Percentiles rank a stretch among this genome's conserved stretches.
These are phyloP conservation scores for Nasonia giraulti DNA, from an alignment of 1,140 invertebrate genomes.

Conservation along the genomic window DNA sequence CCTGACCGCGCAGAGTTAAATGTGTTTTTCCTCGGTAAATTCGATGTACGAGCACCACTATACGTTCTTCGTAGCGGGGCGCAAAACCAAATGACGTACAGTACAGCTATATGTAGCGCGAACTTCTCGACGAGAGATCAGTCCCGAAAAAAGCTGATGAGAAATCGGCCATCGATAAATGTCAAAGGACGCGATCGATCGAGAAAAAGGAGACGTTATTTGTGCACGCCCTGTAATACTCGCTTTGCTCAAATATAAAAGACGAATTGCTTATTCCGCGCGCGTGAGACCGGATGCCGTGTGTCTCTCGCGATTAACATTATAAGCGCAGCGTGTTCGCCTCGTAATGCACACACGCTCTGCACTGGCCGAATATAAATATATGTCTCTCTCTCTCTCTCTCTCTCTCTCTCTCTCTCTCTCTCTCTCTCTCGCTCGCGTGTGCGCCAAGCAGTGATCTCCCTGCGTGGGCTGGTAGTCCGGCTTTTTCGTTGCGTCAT, in stretches of 20 bases:
- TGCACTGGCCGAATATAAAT: conserved; percentile 36
- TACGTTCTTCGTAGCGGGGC: too few species aligned
- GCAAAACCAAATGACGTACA: too few species aligned
- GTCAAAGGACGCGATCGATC: conserved; percentile 8
- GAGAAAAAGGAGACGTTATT: conserved; percentile 13
- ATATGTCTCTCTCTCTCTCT: neutral
- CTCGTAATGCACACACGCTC: conserved; percentile 16
- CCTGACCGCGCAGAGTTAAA: too few species aligned
- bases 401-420: too few species aligned
- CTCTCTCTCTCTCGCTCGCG: too few species aligned
- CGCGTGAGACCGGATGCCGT: conserved; percentile 40
- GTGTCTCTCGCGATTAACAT: conserved; percentile 24
- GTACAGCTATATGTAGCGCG: too few species aligned
- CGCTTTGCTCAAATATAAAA: conserved; percentile 2
- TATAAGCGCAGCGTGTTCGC: conserved; percentile 7
- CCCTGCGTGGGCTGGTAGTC: conserved; percentile 6
- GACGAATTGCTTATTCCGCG: conserved; percentile 40
- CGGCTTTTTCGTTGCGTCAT: conserved; percentile 36
- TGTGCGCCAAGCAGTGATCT: too few species aligned
- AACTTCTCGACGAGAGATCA: too few species aligned
- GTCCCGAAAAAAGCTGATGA: conserved; percentile 30
- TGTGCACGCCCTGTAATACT: neutral
- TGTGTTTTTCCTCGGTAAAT: too few species aligned
- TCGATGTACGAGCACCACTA: too few species aligned
- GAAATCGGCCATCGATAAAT: conserved; percentile 47